These are phyloP conservation scores for Hystrix cristata DNA, from an alignment of 2,113 vertebrate species.

Conservation along the genomic window DNA sequence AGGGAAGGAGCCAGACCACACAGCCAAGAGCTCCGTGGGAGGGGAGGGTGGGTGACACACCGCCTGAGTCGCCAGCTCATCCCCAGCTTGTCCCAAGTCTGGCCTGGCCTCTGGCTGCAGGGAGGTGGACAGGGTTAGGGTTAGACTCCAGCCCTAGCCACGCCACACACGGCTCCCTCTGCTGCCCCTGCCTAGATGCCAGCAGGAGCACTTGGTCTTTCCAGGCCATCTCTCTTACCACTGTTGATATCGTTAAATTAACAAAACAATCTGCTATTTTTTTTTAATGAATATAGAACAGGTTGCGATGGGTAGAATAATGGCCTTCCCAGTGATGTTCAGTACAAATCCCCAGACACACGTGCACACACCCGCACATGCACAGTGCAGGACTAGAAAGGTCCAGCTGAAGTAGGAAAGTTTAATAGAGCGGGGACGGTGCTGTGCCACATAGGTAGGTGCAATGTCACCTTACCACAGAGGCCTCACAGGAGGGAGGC, in stretches of 20 bases:
- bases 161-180: neutral
- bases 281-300: neutral
- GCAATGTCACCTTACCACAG: neutral
- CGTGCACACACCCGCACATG: neutral
- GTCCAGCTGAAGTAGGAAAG: neutral
- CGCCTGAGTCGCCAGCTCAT: neutral
- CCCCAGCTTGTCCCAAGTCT: neutral
- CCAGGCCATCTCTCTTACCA: neutral
- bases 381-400: neutral
- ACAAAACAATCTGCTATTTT: neutral
- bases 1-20: neutral
- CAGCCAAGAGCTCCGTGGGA: rapidly evolving
- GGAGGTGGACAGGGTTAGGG: neutral
- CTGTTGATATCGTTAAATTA: neutral
- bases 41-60: neutral
- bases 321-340: too few relatives aligned
- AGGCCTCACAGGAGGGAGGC: neutral
- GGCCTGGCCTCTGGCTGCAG: neutral
- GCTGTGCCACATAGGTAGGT: neutral
- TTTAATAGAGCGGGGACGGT: neutral
- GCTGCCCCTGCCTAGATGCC: neutral
- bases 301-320: too few relatives aligned
- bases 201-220: neutral
- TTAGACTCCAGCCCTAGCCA: neutral
- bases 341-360: too few relatives aligned